phyloP scores from a whole-genome alignment of 1,140 invertebrate genomes.

The Drosophila triauraria region DNA sequence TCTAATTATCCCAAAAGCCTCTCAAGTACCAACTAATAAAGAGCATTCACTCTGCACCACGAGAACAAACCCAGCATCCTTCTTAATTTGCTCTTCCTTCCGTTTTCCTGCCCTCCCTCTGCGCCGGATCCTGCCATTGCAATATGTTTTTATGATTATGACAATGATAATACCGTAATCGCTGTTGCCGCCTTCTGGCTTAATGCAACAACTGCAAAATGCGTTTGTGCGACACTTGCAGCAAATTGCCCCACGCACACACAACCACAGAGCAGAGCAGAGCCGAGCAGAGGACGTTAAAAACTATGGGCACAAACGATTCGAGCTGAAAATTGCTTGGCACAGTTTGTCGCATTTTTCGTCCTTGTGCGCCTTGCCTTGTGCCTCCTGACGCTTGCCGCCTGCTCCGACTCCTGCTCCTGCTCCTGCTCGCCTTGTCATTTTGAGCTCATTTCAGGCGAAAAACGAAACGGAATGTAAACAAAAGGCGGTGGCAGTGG shows the following conservation, averaged over 20 bases:
- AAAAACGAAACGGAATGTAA: constrained; percentile 75
- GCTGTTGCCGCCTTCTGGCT: constrained; percentile 53
- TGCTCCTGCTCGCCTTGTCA: constrained; percentile 58
- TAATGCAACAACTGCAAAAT: constrained; percentile 77
- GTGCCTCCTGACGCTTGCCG: background rate
- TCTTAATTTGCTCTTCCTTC: constrained; percentile 39
- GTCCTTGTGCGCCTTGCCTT: constrained; percentile 28
- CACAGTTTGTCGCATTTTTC: constrained; percentile 74
- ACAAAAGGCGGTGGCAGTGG: constrained; percentile 56
- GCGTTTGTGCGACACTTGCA: constrained; percentile 74
- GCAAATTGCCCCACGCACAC: constrained; percentile 58
- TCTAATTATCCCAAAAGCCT: background rate
- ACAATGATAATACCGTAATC: constrained; percentile 72
- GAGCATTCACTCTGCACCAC: constrained; percentile 3
- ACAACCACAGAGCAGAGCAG: constrained; percentile 12
- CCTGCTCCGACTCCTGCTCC: constrained; percentile 8
- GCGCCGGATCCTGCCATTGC: constrained; percentile 14
- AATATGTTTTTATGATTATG: constrained; percentile 76
- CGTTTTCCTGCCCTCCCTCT: background rate
- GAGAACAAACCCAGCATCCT: constrained; percentile 1
- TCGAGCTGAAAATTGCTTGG: constrained; percentile 79
- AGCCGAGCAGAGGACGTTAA: constrained; percentile 14
- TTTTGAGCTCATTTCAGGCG: constrained; percentile 68
- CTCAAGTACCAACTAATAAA: background rate
- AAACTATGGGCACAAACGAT: constrained; percentile 61